Evolutionary conservation across 2,888 invertebrate species (phyloP).

Genomic region (Pilophorus perplexus): DNA sequence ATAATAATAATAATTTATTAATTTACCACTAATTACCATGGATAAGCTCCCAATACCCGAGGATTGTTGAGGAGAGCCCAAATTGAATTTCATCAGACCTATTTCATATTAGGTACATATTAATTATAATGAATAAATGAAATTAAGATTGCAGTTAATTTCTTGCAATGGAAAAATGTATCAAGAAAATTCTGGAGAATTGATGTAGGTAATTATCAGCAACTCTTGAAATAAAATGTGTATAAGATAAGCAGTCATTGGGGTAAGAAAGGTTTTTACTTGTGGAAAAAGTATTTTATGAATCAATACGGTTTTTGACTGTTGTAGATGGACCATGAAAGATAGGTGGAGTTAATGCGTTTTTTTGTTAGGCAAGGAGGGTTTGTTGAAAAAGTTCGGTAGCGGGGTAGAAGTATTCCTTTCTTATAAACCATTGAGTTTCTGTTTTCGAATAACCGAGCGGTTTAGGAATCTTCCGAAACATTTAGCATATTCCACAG

Average conservation of each 20-base stretch:
- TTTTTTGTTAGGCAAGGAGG: constrained; percentile 21
- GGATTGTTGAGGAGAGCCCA: too few relatives aligned
- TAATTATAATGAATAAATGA: too few relatives aligned
- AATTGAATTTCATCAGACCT: too few relatives aligned
- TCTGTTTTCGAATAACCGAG: constrained; percentile 46
- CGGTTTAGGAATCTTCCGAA: constrained; percentile 47
- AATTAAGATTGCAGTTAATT: too few relatives aligned
- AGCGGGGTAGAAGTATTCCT: constrained; percentile 23
- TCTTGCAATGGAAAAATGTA: too few relatives aligned
- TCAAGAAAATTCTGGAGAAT: too few relatives aligned
- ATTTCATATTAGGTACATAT: too few relatives aligned
- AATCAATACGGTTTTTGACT: constrained; percentile 32
- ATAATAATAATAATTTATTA: too few relatives aligned
- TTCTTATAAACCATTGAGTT: constrained; percentile 47
- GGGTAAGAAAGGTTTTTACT: constrained; percentile 12
- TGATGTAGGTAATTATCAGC: too few relatives aligned
- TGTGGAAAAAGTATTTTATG: constrained; percentile 20
- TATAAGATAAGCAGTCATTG: constrained; percentile 36
- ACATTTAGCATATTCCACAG: constrained; percentile 46
- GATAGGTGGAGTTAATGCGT: constrained; percentile 44
- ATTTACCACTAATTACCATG: too few relatives aligned
- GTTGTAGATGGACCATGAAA: constrained; percentile 44
- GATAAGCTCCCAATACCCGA: too few relatives aligned
- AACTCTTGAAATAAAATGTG: too few relatives aligned
- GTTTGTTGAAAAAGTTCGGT: not conserved